Evolutionary conservation across 2,113 vertebrate species (phyloP).

Genomic region (Eonycteris spelaea): DNA sequence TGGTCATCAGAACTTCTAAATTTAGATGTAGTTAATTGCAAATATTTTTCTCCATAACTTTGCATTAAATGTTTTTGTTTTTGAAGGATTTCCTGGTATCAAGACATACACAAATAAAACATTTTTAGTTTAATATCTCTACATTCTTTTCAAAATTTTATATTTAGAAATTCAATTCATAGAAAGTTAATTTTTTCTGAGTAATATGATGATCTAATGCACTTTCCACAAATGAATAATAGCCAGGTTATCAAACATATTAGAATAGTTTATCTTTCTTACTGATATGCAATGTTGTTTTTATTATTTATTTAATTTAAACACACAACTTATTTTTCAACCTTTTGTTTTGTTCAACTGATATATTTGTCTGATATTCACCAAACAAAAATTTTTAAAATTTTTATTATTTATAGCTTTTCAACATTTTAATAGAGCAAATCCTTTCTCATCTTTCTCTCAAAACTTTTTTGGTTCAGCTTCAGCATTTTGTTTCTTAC

Average conservation of each 20-base stretch:
- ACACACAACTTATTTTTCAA: neutral
- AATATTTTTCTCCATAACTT: neutral
- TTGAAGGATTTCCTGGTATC: neutral
- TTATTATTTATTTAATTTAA: constrained; percentile 19
- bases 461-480: neutral
- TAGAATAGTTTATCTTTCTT: neutral
- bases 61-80: neutral
- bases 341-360: neutral
- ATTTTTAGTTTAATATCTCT: neutral
- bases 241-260: neutral
- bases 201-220: neutral
- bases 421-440: neutral
- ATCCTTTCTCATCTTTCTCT: neutral
- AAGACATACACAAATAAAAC: neutral
- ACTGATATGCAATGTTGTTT: neutral
- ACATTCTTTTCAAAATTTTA: neutral
- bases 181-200: neutral
- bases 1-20: neutral
- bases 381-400: neutral
- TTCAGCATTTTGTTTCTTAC: neutral
- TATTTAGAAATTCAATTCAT: neutral
- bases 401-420: neutral
- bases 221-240: neutral
- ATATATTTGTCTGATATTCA: neutral
- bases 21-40: neutral